Evolutionary conservation across 2,113 vertebrate species (phyloP), one percentile per base, ranked within the genome.

Genomic region (Talpa occidentalis): DNA sequence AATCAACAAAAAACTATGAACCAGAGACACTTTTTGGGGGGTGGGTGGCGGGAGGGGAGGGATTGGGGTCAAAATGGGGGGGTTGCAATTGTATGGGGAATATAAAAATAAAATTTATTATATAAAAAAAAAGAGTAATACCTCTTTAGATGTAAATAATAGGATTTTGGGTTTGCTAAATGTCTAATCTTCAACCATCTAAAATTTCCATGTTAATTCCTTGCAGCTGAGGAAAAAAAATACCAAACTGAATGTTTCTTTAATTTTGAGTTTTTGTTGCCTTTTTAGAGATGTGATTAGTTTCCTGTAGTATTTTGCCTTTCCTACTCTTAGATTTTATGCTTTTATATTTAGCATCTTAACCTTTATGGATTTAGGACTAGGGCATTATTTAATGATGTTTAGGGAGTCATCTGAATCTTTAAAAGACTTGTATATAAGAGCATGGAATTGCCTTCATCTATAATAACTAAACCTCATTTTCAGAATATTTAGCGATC

Each of bases 181-280:
- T 82, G 21, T 14, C 47, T 81, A 14, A 70, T 91, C 72, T 93
- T 95, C 66, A 37, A 52, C 17, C 30, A 83, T 5, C 32, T 88
- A 24, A 42, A 52, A 42, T 78, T 90, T 90, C 66, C 87, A 81
- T 73, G 49, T 60, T 30, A 79, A 82, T 12, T 91, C 4, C 22
- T 90, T 93, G 72, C 10, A 59, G 4, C 37, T 94, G 69, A 90
- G 28, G n/a, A 60, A 83, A 87, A 44, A 49, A 94, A 60, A 30
- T 79, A 70, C 24, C 56, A 59, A 42, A 52, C 30, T 56, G 52
- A 81, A 30, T 62, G 26, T 90, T 96, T 89, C 12, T 32, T 89
- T 69, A 42, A 80, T 52, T 85, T 89, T 88, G 49, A 21, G 7
- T 69, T 85, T 77, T 44, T 81, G 28, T 42, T 77, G 12, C 21